Base-by-base conservation (phyloP, 1,140 invertebrate species). In the Heterodera schachtii region DNA sequence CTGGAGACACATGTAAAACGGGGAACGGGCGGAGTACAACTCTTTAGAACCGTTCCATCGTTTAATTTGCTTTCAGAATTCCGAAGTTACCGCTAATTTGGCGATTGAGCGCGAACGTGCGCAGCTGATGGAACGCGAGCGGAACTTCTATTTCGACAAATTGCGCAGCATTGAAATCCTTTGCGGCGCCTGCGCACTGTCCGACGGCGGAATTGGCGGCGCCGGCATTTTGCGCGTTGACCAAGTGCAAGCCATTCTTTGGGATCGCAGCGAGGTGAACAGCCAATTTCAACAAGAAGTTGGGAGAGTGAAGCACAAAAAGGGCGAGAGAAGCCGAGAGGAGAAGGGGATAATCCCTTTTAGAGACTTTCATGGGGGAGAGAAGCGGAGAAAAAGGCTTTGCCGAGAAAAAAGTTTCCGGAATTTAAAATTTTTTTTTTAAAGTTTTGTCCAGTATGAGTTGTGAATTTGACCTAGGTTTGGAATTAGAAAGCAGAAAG, bases 121-220 rank as follows among this genome's bases (percentile, higher is more conserved):
- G 60, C 66, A 46, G 43, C n/a, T 82, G 9, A 83, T 41, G 19
- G 81, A 82, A 44, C 77, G 71, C 43, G 97, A 99, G 91, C 92
- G 97, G 90, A 96, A 99, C 92, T 99, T 99, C 90, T 99, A 99
- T 91, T 99, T 98, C 91, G 95, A 95, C 80, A 99, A 99, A 92
- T 92, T 99, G 88, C 92, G 97, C 88, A 95, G 98, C 89, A 98
- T 99, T 90, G 97, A 99, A 93, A 94, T 98, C 74, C 93, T 98
- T 91, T 98, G 97, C 41, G 70, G 81, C 8, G n/a, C 49, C 9
- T 69, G 70, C 70, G 64, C 41, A 77, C 3, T 31, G 67, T 3
- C 67, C 11, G 67, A 70, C 1, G 57, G 57, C 16, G 57, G 57
- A 13, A 5, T 52, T 8, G 57, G 57, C 13, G 57, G 11, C 3